A percentile compares a stretch with the other conserved stretches of the same genome.
Evolutionary conservation across 2,113 vertebrate species (phyloP).

Genomic region (Lagopus muta): DNA sequence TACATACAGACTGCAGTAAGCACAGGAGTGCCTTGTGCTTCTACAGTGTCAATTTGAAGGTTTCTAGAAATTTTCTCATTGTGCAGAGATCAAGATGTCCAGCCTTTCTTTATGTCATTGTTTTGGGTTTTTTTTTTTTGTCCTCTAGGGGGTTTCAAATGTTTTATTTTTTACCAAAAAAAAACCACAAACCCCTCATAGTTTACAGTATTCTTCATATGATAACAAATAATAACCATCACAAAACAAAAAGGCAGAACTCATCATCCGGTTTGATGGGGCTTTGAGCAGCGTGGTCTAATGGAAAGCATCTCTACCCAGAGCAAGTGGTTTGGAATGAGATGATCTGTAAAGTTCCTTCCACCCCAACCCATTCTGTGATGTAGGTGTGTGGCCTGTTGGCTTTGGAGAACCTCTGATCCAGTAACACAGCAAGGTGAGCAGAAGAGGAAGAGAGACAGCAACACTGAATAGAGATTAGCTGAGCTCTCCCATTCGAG

Average conservation of each 20-base stretch:
- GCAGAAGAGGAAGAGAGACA: background rate
- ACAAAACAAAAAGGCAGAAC: background rate
- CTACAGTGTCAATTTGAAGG: background rate
- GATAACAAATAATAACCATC: background rate
- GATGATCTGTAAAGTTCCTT: too few relatives aligned
- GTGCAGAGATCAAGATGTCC: background rate
- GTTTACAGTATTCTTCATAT: background rate
- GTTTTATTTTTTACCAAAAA: background rate
- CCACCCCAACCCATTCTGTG: too few relatives aligned
- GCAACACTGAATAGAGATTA: background rate
- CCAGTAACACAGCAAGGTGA: background rate
- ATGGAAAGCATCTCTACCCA: too few relatives aligned
- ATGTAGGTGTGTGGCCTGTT: background rate
- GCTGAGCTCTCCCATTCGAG: background rate
- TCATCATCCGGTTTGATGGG: too few relatives aligned
- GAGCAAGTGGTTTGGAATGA: too few relatives aligned
- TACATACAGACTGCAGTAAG: background rate
- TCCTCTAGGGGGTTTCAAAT: background rate
- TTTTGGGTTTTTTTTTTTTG: background rate
- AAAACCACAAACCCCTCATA: background rate
- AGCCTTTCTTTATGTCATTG: background rate
- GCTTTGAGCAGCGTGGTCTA: too few relatives aligned
- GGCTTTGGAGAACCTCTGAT: background rate
- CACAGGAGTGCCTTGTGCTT: background rate
- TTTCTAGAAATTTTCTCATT: background rate